Conservation (phyloP, 2,113 vertebrate species). For the Plecturocebus donacophilus region DNA sequence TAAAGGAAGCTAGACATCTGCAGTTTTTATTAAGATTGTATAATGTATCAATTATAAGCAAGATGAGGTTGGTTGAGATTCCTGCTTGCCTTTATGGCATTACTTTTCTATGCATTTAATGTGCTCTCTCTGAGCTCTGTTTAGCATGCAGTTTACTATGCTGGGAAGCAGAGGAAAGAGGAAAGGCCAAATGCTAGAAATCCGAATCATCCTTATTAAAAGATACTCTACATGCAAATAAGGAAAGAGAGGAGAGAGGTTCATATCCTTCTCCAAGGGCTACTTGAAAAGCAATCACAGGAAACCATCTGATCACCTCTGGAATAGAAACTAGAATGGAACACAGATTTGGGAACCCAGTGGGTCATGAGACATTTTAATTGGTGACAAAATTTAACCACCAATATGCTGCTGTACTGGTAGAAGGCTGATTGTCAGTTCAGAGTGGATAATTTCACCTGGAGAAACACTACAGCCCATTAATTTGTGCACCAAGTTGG, state of each 20-base stretch:
- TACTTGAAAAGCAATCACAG: neutral
- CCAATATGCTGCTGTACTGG: neutral
- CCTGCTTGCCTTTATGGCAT: neutral
- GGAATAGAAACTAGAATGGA: neutral
- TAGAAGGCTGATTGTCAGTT: neutral
- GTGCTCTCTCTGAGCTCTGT: neutral
- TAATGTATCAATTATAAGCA: conserved; percentile 37
- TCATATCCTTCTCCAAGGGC: neutral
- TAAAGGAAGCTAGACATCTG: conserved; percentile 41
- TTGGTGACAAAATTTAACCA: neutral
- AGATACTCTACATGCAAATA: neutral
- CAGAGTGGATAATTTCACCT: neutral
- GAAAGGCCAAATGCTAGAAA: neutral
- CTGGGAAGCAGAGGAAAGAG: neutral
- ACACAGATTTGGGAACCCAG: neutral
- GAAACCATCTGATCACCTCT: neutral
- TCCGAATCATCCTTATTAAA: conserved; percentile 16
- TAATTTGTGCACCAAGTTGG: too few relatives aligned
- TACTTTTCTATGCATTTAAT: conserved; percentile 6
- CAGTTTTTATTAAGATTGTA: neutral
- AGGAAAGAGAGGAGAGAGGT: neutral
- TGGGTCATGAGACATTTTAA: neutral
- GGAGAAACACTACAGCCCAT: neutral
- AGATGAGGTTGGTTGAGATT: neutral
- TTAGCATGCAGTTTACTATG: conserved; percentile 3